Conservation (phyloP, 2,888 invertebrate genomes). For the Synergus itoensis region DNA sequence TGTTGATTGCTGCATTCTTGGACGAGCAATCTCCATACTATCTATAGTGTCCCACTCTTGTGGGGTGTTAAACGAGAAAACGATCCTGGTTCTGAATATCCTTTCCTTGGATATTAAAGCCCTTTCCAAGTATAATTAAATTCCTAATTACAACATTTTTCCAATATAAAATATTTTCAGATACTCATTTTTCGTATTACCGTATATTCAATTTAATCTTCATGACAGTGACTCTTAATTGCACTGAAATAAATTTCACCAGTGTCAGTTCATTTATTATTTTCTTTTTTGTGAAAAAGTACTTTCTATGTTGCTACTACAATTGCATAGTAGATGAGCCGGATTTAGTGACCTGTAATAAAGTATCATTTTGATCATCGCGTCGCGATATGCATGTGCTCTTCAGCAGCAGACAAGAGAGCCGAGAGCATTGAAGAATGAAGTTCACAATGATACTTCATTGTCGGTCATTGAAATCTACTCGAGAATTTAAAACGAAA, state of each 20-base stretch:
- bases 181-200: too few relatives aligned
- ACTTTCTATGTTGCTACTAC: neutral
- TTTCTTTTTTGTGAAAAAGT: neutral
- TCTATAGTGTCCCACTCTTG: slow-evolving; percentile 25
- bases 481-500: slow-evolving; percentile 17
- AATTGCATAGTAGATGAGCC: neutral
- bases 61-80: slow-evolving; percentile 34
- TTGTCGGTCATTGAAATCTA: neutral
- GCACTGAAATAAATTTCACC: neutral
- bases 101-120: slow-evolving; percentile 11
- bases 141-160: slow-evolving; percentile 11
- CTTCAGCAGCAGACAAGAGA: slow-evolving; percentile 13
- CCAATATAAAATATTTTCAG: neutral
- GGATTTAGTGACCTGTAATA: slow-evolving; percentile 38
- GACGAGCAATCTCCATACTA: slow-evolving; percentile 29
- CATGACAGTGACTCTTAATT: neutral
- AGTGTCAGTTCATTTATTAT: neutral
- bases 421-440: slow-evolving; percentile 12
- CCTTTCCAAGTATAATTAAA: slow-evolving; percentile 8
- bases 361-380: slow-evolving; percentile 15
- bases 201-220: neutral
- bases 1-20: slow-evolving; percentile 40
- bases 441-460: slow-evolving; percentile 20
- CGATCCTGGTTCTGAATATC: slow-evolving; percentile 24
- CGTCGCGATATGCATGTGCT: neutral